A percentile compares a stretch with the other conserved stretches of the same genome.
Conservation (phyloP, 2,797 vertebrate genomes). For the Myotis myotis region DNA sequence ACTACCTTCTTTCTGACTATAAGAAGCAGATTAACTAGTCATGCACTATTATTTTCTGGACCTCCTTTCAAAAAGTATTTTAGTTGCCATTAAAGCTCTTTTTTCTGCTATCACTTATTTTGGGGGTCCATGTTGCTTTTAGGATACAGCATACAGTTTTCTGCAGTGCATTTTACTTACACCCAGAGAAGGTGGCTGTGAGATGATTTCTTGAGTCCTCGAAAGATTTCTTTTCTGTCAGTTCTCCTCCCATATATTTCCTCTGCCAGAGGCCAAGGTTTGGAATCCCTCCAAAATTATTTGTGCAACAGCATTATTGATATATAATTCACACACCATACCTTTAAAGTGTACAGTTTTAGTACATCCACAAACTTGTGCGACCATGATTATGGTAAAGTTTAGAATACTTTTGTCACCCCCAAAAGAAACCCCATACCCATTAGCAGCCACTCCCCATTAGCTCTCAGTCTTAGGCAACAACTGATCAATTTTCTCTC, state of each 20-base stretch:
- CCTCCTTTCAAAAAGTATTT: neutral
- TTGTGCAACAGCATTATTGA: conserved; percentile 15
- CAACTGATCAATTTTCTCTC: neutral
- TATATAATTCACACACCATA: neutral
- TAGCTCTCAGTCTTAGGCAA: neutral
- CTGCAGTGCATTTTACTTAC: neutral
- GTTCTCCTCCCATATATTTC: conserved; percentile 12
- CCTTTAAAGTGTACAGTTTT: conserved; percentile 16
- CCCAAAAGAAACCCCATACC: neutral
- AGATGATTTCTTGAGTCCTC: neutral
- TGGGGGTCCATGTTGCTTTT: neutral
- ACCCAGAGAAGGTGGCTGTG: neutral
- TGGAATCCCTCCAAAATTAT: neutral
- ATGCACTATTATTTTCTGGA: neutral
- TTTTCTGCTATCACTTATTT: neutral
- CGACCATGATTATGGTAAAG: neutral
- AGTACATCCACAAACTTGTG: neutral
- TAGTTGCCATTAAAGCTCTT: neutral
- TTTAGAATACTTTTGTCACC: conserved; percentile 1
- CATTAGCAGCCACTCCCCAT: neutral
- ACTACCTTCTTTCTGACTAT: neutral
- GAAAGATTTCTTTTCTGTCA: neutral
- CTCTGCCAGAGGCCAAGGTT: neutral
- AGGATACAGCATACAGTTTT: neutral
- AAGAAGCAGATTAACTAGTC: neutral